A percentile compares a stretch with the other conserved stretches of the same genome.
phyloP scores from a whole-genome alignment of 2,113 vertebrate genomes.

The Gallinago undulata region DNA sequence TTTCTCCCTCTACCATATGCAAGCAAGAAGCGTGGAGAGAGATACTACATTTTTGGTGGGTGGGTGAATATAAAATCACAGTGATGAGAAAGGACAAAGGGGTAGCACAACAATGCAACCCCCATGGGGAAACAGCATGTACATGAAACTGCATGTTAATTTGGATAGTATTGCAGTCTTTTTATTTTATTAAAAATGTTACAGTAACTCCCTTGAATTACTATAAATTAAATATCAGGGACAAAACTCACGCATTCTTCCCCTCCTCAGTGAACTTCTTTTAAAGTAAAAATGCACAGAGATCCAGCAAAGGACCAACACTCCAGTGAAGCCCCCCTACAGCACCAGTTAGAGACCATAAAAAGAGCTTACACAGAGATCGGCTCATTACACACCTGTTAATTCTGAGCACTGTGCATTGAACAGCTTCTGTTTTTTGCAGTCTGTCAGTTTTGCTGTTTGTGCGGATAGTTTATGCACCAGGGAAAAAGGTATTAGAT shows the following conservation, averaged over 20 bases:
- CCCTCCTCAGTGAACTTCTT: neutral
- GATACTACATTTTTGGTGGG: neutral
- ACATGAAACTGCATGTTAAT: neutral
- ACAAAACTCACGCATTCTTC: neutral
- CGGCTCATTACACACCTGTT: neutral
- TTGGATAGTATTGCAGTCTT: neutral
- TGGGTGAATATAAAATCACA: neutral
- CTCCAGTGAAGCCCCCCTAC: neutral
- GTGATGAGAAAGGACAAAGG: neutral
- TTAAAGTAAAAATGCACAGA: neutral
- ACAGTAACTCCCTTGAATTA: neutral
- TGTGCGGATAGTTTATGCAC: neutral
- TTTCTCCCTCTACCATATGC: neutral
- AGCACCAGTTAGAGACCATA: neutral
- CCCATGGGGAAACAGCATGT: neutral
- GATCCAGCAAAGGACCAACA: neutral
- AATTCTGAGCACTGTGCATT: neutral
- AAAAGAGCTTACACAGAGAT: neutral
- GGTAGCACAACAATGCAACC: neutral
- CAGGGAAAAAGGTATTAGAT: neutral
- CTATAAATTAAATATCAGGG: neutral
- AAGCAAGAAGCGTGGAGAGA: neutral
- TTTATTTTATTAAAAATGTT: neutral
- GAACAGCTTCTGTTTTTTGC: neutral
- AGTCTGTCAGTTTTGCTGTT: neutral